These are phyloP conservation scores for Callopanchax toddi DNA, from an alignment of 2,113 vertebrate species.

Conservation along the genomic window DNA sequence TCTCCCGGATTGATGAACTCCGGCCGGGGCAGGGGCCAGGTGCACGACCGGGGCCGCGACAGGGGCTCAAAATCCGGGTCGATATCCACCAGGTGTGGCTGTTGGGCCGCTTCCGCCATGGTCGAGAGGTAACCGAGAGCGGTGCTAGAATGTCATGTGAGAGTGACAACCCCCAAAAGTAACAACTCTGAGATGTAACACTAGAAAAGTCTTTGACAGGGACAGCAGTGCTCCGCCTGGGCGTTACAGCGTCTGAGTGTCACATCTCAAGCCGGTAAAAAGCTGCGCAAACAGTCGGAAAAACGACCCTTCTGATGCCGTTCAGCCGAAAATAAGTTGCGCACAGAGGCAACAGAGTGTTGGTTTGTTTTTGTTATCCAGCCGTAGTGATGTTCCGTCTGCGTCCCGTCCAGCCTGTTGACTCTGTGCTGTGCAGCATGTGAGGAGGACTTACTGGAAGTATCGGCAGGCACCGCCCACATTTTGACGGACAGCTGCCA, in stretches of 20 bases:
- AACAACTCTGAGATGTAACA: conserved; percentile 8
- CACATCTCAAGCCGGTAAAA: conserved; percentile 60
- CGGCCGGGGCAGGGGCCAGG: conserved; percentile 88
- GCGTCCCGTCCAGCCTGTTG: conserved; percentile 58
- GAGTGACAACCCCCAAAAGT: conserved; percentile 26
- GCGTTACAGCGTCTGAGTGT: conserved; percentile 46
- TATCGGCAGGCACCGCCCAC: conserved; percentile 68
- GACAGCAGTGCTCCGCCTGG: conserved; percentile 33
- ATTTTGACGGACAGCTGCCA: conserved; percentile 55
- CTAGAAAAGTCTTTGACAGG: conserved; percentile 36
- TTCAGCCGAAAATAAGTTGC: conserved; percentile 9
- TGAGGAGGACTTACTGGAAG: conserved; percentile 77
- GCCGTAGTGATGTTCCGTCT: conserved; percentile 27
- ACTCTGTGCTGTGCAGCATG: conserved; percentile 55
- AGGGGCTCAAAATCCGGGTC: conserved; percentile 91
- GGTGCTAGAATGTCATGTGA: conserved; percentile 71
- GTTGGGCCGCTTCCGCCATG: conserved; percentile 86
- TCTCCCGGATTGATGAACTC: conserved; percentile 88
- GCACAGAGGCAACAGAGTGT: not conserved
- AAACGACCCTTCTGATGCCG: conserved; percentile 4
- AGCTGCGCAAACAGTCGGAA: not conserved
- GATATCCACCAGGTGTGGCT: conserved; percentile 84
- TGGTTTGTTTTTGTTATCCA: conserved; percentile 49
- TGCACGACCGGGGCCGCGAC: conserved; percentile 87
- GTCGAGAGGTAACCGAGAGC: conserved; percentile 53